These are phyloP conservation scores for Papilio elwesi DNA, from an alignment of 2,888 invertebrate species.

Conservation along the genomic window DNA sequence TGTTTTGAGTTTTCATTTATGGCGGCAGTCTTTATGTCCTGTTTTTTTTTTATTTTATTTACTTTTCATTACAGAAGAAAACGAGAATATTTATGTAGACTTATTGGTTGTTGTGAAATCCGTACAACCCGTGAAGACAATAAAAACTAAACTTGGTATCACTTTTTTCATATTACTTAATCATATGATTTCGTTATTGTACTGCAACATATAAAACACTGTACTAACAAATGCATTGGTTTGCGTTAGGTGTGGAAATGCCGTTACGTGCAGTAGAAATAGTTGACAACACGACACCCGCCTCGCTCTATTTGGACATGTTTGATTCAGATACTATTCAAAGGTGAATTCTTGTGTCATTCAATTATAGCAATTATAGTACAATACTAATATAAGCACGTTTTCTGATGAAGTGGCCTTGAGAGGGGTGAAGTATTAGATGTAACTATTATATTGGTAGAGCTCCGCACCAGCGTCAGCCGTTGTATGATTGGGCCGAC, in stretches of 20 bases:
- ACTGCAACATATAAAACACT: background rate
- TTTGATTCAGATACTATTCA: constrained; percentile 90
- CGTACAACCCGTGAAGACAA: constrained; percentile 84
- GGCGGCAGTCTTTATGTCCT: too few species aligned
- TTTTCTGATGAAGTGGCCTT: background rate
- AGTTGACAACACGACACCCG: constrained; percentile 86
- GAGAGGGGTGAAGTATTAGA: too few species aligned
- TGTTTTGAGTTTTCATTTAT: too few species aligned
- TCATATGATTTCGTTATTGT: background rate
- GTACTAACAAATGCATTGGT: constrained; percentile 36
- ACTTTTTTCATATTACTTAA: background rate
- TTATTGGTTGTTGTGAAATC: constrained; percentile 88
- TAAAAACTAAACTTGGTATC: constrained; percentile 85
- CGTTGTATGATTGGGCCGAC: too few species aligned
- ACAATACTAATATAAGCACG: background rate
- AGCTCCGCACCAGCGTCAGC: too few species aligned
- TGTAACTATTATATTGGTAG: too few species aligned
- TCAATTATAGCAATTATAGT: background rate
- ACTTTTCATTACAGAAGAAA: constrained; percentile 60
- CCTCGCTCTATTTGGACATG: constrained; percentile 84
- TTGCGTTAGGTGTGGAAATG: constrained; percentile 71
- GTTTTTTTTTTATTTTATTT: background rate
- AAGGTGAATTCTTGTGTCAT: constrained; percentile 66
- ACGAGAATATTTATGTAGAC: constrained; percentile 83
- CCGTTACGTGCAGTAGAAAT: constrained; percentile 87